Evolutionary conservation across 1,140 invertebrate species (phyloP).

Genomic region (Ooceraea biroi): DNA sequence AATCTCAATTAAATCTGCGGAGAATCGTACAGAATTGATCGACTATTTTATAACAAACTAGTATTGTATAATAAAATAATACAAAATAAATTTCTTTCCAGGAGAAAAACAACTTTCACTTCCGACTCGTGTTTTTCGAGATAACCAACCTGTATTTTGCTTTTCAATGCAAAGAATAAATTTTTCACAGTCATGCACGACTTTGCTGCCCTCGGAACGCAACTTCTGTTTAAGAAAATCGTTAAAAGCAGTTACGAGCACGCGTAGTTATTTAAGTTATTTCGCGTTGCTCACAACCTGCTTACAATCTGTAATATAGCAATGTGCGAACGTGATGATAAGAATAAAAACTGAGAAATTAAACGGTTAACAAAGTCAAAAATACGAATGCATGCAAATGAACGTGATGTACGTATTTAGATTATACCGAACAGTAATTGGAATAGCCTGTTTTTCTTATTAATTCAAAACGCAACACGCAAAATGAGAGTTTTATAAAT

Average conservation of each 20-base stretch:
- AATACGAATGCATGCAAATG: constrained; percentile 28
- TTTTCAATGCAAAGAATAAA: constrained; percentile 66
- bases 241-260: constrained; percentile 78
- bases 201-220: neutral
- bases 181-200: constrained; percentile 54
- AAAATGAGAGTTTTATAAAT: neutral
- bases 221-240: constrained; percentile 69
- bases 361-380: neutral
- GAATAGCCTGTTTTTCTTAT: neutral
- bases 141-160: constrained; percentile 23
- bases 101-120: neutral
- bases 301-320: too few species aligned
- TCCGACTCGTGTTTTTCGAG: constrained; percentile 7
- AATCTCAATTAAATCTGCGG: constrained; percentile 28
- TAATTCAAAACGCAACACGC: constrained; percentile 20
- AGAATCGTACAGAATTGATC: neutral
- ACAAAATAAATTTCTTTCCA: neutral
- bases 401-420: constrained; percentile 20
- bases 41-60: too few species aligned
- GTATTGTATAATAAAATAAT: neutral
- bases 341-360: constrained; percentile 6
- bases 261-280: constrained; percentile 52
- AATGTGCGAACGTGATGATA: constrained; percentile 25
- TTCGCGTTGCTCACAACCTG: constrained; percentile 1
- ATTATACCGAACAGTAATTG: constrained; percentile 14